Conservation (phyloP, 2,113 vertebrate species). For the Taurulus bubalis region DNA sequence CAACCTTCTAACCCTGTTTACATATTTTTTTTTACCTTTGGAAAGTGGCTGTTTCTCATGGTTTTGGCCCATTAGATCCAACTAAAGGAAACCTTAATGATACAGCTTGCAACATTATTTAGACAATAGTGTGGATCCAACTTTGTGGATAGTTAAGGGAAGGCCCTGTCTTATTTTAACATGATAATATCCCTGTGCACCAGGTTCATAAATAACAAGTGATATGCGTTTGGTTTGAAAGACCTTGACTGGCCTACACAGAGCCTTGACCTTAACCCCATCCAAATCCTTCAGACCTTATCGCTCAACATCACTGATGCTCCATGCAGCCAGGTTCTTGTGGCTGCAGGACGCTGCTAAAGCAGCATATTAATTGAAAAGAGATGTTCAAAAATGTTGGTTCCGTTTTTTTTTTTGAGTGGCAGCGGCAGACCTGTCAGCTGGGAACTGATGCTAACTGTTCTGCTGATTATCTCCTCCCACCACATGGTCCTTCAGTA, state of each 20-base stretch:
- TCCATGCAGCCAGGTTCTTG: not conserved
- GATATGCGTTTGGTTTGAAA: too few relatives aligned
- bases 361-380: not conserved
- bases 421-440: constrained; percentile 25
- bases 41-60: not conserved
- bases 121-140: not conserved
- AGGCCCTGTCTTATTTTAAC: not conserved
- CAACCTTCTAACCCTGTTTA: not conserved
- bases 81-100: not conserved
- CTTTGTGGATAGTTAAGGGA: not conserved
- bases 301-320: not conserved
- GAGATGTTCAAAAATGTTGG: not conserved
- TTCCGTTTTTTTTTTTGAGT: too few relatives aligned
- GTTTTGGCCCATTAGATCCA: not conserved
- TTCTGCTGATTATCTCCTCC: constrained; percentile 50
- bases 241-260: not conserved
- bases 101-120: not conserved
- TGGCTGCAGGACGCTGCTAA: not conserved
- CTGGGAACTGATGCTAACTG: constrained; percentile 26
- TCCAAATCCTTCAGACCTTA: not conserved
- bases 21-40: not conserved
- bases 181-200: not conserved
- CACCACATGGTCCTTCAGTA: constrained; percentile 20
- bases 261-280: not conserved
- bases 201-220: not conserved